Conservation (phyloP, 2,797 vertebrate species). For the Notolabrus celidotus region DNA sequence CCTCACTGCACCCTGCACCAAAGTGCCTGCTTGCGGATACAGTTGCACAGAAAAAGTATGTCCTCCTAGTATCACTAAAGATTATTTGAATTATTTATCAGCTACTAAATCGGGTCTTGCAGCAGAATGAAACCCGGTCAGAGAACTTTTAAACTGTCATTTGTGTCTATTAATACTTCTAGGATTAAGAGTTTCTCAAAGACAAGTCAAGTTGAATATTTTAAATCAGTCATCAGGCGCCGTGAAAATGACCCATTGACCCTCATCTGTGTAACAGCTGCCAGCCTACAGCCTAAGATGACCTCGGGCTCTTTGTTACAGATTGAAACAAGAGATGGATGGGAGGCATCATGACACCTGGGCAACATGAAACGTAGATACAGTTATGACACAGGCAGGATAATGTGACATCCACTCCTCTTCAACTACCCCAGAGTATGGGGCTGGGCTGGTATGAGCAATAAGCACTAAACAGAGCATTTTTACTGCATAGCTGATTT, state of each 20-base stretch:
- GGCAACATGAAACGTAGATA: conserved; percentile 60
- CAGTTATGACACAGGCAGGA: conserved; percentile 57
- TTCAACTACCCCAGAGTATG: conserved; percentile 18
- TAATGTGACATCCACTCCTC: conserved; percentile 56
- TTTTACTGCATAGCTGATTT: conserved; percentile 23
- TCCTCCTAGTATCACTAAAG: conserved; percentile 4
- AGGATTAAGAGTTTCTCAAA: not conserved
- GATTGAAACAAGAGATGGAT: conserved; percentile 69
- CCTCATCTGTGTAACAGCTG: conserved; percentile 48
- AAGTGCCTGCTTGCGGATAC: not conserved
- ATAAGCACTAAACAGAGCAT: conserved; percentile 30
- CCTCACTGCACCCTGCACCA: not conserved
- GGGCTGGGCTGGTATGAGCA: conserved; percentile 13
- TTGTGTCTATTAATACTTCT: not conserved
- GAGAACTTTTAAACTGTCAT: not conserved
- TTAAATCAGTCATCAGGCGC: conserved; percentile 26
- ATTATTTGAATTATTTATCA: conserved; percentile 44
- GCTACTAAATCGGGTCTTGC: conserved; percentile 17
- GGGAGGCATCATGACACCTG: conserved; percentile 62
- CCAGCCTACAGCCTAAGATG: conserved; percentile 40
- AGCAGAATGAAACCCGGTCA: conserved; percentile 30
- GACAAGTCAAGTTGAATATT: conserved; percentile 3
- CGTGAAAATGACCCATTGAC: conserved; percentile 51
- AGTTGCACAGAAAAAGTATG: not conserved
- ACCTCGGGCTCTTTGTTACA: conserved; percentile 63